These are phyloP conservation scores for Melikaiella ostensackeni DNA, from an alignment of 2,888 invertebrate species.

Conservation along the genomic window DNA sequence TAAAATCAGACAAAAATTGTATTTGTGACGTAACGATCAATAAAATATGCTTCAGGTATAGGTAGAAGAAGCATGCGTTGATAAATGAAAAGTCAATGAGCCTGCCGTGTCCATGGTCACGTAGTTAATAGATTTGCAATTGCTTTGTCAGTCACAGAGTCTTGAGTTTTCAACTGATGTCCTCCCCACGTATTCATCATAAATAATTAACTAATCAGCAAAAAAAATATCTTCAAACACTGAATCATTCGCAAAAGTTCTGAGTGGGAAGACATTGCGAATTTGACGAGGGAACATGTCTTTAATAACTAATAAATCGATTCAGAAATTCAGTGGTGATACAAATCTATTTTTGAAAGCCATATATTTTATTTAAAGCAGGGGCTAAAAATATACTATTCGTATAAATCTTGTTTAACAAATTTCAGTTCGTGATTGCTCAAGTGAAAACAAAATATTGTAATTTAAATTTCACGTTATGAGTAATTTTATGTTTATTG, in stretches of 20 bases:
- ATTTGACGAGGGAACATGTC: too few species aligned
- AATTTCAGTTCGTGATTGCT: too few species aligned
- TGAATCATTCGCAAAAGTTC: neutral
- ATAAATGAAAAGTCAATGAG: slow-evolving; percentile 61
- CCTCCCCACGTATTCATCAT: neutral
- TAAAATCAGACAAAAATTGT: neutral
- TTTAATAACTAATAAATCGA: too few species aligned
- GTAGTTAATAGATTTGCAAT: slow-evolving; percentile 47
- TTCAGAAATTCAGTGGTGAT: too few species aligned
- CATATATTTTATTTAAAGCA: too few species aligned
- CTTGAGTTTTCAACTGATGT: slow-evolving; percentile 3
- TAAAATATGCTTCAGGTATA: neutral
- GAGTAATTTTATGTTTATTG: too few species aligned
- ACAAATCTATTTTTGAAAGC: too few species aligned
- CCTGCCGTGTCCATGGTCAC: slow-evolving; percentile 58
- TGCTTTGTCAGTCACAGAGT: slow-evolving; percentile 17
- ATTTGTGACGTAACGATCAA: slow-evolving; percentile 11
- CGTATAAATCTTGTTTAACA: too few species aligned
- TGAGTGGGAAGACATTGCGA: neutral
- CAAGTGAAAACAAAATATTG: too few species aligned
- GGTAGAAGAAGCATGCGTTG: neutral
- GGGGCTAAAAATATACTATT: too few species aligned
- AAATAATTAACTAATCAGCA: neutral
- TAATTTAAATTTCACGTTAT: too few species aligned
- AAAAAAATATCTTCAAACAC: neutral